A percentile compares a stretch with the other conserved stretches of the same genome.
phyloP scores from a whole-genome alignment of 2,888 invertebrate genomes.

The Tipula confusa region DNA sequence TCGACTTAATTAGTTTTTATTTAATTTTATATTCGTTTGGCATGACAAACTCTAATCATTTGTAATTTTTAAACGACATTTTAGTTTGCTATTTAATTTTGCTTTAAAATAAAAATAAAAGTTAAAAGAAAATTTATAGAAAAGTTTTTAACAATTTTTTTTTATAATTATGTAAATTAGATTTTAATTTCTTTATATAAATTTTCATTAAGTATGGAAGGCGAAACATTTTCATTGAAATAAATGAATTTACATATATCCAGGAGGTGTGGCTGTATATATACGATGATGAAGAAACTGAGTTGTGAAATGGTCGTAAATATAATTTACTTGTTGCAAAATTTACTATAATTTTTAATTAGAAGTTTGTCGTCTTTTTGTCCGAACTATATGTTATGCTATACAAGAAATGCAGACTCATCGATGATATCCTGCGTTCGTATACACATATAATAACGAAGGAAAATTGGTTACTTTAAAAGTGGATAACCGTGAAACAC shows the following conservation, averaged over 20 bases:
- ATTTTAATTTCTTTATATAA: constrained; percentile 20
- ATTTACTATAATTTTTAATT: neutral
- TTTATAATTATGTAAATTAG: constrained; percentile 1
- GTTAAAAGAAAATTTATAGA: neutral
- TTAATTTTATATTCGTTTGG: neutral
- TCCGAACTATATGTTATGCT: neutral
- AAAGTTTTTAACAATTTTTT: neutral
- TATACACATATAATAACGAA: neutral
- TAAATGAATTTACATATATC: neutral
- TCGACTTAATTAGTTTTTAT: neutral
- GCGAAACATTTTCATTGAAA: constrained; percentile 1
- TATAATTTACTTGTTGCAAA: neutral
- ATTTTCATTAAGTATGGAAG: neutral
- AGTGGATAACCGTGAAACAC: neutral
- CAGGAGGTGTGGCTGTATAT: neutral
- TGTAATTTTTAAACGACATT: constrained; percentile 17
- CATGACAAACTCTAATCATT: constrained; percentile 20
- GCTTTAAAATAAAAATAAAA: neutral
- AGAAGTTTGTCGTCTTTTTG: neutral
- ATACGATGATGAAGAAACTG: neutral
- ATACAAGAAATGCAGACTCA: neutral
- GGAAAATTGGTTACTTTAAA: neutral
- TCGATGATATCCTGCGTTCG: neutral
- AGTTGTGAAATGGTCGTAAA: too few relatives aligned
- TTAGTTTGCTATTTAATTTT: constrained; percentile 12